Base-by-base conservation (phyloP, 2,888 invertebrate genomes). In the Bembecia ichneumoniformis region DNA sequence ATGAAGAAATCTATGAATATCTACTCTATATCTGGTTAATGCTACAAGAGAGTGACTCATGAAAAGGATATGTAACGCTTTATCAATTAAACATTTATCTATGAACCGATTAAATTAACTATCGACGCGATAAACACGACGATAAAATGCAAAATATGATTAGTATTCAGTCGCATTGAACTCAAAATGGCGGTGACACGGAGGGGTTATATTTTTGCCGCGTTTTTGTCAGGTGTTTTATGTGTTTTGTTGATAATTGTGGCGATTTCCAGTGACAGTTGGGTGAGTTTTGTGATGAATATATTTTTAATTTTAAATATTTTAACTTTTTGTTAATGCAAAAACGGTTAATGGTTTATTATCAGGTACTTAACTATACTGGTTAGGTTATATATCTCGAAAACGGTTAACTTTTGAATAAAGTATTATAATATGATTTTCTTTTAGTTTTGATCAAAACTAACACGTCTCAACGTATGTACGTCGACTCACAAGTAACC, bases 131-230 rank as follows among this genome's bases (percentile, higher is more conserved):
- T 40, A 40, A 14, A 13, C n/a, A 14, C 14, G 5, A 10, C 28
- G 40, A 40, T 40, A 40, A 40, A n/a, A 40, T 40, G 13, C 17
- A 44, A 44, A 17, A 14, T 3, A 16, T 16, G 11, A 10, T 44
- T 3, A 44, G 13, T 44, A 44, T 44, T 44, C 17, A 44, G 11
- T 40, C 40, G 40, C 40, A 2, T 14, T 40, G 44, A 15, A 48
- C 51, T 11, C 59, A 73, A 66, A 47, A 87, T 87, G 87, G 87
- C 87, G 55, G 86, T 81, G 14, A 83, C 82, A 4, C 65, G 82
- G 9, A 73, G 83, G 1, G 79, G 71, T 34, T 86, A 77, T 43
- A 81, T 87, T 57, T 86, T 84, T 46, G 62, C 75, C 50, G 76
- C 82, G 10, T 87, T 87, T 58, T 49, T 86, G 5, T 70, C 64